Conservation (phyloP, 2,113 vertebrate species). For the Noturus placidus region DNA sequence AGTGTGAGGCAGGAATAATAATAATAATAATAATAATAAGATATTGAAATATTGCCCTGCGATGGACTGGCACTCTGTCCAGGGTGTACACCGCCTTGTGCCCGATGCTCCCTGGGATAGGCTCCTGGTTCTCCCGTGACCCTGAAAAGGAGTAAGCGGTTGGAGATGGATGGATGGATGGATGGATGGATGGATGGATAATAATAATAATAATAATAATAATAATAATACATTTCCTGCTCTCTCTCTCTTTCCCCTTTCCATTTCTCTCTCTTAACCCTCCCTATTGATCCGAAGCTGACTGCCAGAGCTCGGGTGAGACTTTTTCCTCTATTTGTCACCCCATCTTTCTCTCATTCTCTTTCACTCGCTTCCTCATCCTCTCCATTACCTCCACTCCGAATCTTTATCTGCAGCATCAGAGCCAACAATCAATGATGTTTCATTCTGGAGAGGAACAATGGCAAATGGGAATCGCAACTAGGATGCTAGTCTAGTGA, state of each 20-base stretch:
- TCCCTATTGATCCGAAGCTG: conserved; percentile 58
- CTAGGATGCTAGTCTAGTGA: conserved; percentile 48
- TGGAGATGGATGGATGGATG: too few relatives aligned
- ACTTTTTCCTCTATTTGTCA: conserved; percentile 40
- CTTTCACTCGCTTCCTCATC: neutral
- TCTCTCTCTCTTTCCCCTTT: conserved; percentile 39
- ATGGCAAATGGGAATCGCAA: conserved; percentile 69
- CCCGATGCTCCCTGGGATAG: too few relatives aligned
- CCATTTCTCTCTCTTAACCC: conserved; percentile 61
- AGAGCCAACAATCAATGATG: conserved; percentile 75
- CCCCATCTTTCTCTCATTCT: conserved; percentile 6
- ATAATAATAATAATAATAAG: neutral
- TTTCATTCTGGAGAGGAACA: conserved; percentile 69
- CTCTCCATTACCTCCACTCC: conserved; percentile 52
- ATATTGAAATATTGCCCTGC: too few relatives aligned
- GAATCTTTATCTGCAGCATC: conserved; percentile 56
- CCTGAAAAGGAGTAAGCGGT: too few relatives aligned
- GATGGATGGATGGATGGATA: too few relatives aligned
- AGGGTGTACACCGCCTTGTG: too few relatives aligned
- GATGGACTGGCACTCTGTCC: too few relatives aligned
- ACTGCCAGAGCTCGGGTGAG: conserved; percentile 42
- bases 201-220: neutral
- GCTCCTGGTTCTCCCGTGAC: too few relatives aligned
- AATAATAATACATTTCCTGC: neutral
- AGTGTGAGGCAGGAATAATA: neutral